Percentiles rank a stretch among this genome's conserved stretches.
phyloP scores from a whole-genome alignment of 2,888 invertebrate species.

The Nezara viridula region DNA sequence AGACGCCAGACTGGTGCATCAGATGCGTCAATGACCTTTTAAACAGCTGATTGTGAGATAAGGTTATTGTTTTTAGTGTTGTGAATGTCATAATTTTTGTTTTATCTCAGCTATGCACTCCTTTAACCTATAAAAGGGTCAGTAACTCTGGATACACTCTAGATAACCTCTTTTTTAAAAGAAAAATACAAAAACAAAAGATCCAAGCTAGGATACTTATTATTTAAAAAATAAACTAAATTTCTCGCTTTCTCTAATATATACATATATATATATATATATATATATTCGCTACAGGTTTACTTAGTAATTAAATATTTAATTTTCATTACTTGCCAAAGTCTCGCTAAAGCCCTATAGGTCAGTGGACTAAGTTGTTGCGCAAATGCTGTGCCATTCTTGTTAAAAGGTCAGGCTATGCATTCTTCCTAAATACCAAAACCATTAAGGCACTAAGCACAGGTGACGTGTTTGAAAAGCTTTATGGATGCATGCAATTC shows the following conservation, averaged over 20 bases:
- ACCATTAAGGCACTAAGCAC: neutral
- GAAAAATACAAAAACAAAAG: too few relatives aligned
- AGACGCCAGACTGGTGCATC: neutral
- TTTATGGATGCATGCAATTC: neutral
- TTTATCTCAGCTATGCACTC: neutral
- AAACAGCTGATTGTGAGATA: neutral
- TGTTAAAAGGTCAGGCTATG: neutral
- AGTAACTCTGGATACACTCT: neutral
- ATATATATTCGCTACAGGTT: too few relatives aligned
- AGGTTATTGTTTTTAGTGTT: neutral
- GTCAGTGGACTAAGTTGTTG: neutral
- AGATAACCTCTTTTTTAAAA: neutral
- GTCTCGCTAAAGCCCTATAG: neutral
- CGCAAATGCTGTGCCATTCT: neutral
- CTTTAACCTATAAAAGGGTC: neutral
- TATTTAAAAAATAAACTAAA: too few relatives aligned
- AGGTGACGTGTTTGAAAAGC: neutral
- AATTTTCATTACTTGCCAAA: neutral
- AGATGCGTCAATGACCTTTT: neutral
- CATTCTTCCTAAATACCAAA: slow-evolving; percentile 7
- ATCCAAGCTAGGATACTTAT: too few relatives aligned
- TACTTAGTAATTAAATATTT: neutral
- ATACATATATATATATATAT: too few relatives aligned
- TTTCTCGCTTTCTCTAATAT: too few relatives aligned
- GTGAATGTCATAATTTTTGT: neutral